A percentile compares a stretch with the other conserved stretches of the same genome.
These are phyloP conservation scores for Zosterops japonicus DNA, from an alignment of 2,113 vertebrate species.

Conservation along the genomic window DNA sequence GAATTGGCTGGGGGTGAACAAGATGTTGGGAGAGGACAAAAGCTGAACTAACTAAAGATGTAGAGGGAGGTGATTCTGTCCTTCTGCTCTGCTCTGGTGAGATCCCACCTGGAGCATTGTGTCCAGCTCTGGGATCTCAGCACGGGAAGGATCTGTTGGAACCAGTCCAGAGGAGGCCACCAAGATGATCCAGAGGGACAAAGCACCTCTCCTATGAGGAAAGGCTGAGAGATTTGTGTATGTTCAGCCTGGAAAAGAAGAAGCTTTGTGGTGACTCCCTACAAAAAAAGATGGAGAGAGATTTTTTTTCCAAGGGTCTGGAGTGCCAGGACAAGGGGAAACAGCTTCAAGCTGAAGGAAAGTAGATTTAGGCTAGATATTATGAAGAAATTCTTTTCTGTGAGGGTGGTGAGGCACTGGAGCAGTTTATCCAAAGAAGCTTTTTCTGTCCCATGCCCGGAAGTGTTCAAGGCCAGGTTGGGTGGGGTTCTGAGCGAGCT, in stretches of 20 bases:
- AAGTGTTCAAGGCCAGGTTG: not conserved
- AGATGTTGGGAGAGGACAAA: not conserved
- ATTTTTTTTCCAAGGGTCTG: not conserved
- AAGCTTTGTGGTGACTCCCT: not conserved
- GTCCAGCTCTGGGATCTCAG: not conserved
- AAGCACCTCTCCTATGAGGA: not conserved
- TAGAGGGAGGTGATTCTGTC: not conserved
- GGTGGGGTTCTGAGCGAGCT: not conserved
- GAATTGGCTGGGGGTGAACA: accelerated
- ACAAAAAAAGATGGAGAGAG: not conserved
- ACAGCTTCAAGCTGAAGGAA: not conserved
- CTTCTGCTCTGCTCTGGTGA: not conserved
- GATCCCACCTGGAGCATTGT: not conserved
- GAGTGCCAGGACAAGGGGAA: too few relatives aligned
- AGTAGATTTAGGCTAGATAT: not conserved
- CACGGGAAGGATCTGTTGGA: not conserved
- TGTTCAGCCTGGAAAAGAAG: not conserved
- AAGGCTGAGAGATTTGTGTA: not conserved
- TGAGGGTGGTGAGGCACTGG: too few relatives aligned
- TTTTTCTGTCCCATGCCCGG: not conserved
- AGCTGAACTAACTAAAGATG: not conserved
- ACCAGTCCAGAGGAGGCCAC: not conserved
- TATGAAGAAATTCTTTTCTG: not conserved
- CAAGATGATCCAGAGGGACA: not conserved
- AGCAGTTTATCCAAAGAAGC: not conserved